Evolutionary conservation across 64 coral and sea anemone genomes (phyloP).

Genomic region (Porites australiensis): DNA sequence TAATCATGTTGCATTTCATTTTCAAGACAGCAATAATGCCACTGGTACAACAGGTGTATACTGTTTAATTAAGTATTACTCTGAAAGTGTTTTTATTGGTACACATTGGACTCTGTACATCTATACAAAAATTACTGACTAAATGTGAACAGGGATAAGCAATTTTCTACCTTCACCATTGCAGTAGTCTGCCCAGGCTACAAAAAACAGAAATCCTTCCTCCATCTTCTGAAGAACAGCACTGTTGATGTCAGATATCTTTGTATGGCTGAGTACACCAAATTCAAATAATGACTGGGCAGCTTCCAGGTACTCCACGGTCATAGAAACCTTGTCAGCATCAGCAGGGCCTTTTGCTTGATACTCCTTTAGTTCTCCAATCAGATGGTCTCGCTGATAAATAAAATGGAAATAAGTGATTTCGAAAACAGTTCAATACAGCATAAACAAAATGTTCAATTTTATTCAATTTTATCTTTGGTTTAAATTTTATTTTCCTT

Average conservation of each 20-base stretch:
- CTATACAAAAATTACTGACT: too few relatives aligned
- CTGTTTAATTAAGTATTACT: too few relatives aligned
- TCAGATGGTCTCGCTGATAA: conserved; percentile 59
- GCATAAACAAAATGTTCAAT: too few relatives aligned
- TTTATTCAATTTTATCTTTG: too few relatives aligned
- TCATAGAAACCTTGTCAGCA: conserved; percentile 4
- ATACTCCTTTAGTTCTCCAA: conserved; percentile 63
- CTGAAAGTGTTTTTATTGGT: too few relatives aligned
- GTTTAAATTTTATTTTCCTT: too few relatives aligned
- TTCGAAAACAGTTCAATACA: too few relatives aligned
- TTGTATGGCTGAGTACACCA: conserved; percentile 46
- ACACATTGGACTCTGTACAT: too few relatives aligned
- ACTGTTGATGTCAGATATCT: conserved; percentile 23
- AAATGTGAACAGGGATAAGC: too few relatives aligned
- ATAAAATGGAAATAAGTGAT: background rate
- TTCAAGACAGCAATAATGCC: too few relatives aligned
- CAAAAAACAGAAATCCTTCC: conserved; percentile 45
- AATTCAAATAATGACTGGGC: conserved; percentile 56
- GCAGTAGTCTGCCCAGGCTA: conserved; percentile 30
- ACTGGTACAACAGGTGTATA: too few relatives aligned
- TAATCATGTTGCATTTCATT: too few relatives aligned
- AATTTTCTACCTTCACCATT: conserved; percentile 12
- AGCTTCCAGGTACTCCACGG: conserved; percentile 52
- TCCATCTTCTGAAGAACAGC: conserved; percentile 22
- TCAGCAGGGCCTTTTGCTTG: conserved; percentile 5